A percentile compares a stretch with the other conserved stretches of the same genome.
Evolutionary conservation across 2,797 vertebrate species (phyloP).

Genomic region (Prionace glauca): DNA sequence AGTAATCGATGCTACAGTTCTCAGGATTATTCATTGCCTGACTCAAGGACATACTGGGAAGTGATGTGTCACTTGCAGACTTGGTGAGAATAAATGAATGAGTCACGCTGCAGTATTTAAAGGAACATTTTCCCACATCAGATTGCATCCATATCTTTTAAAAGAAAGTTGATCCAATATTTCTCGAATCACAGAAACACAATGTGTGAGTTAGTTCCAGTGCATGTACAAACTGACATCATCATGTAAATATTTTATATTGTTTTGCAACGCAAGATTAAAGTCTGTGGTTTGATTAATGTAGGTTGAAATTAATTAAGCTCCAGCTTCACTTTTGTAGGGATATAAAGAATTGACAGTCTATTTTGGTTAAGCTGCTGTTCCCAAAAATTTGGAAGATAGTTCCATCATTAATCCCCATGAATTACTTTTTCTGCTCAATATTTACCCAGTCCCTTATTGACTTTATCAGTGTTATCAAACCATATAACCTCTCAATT

Average conservation of each 20-base stretch:
- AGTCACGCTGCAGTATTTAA: not conserved
- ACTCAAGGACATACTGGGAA: not conserved
- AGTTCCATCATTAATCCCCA: not conserved
- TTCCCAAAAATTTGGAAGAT: not conserved
- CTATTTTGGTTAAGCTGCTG: not conserved
- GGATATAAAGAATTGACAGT: not conserved
- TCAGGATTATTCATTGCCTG: slow-evolving; percentile 15
- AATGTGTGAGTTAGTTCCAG: not conserved
- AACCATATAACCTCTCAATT: not conserved
- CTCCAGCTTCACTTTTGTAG: not conserved
- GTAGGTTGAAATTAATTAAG: not conserved
- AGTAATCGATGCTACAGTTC: slow-evolving; percentile 20
- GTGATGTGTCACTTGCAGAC: slow-evolving; percentile 2
- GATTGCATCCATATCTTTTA: not conserved
- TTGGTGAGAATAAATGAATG: slow-evolving; percentile 23
- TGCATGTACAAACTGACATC: not conserved
- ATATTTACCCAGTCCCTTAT: not conserved
- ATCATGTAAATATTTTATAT: not conserved
- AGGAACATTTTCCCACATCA: not conserved
- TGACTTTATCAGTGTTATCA: not conserved
- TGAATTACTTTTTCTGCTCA: not conserved
- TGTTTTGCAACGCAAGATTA: not conserved
- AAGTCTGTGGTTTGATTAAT: too few relatives aligned
- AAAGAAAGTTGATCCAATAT: not conserved
- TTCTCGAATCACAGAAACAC: not conserved